Evolutionary conservation across 2,113 vertebrate genomes (phyloP).

Genomic region (Pangasianodon gigas): DNA sequence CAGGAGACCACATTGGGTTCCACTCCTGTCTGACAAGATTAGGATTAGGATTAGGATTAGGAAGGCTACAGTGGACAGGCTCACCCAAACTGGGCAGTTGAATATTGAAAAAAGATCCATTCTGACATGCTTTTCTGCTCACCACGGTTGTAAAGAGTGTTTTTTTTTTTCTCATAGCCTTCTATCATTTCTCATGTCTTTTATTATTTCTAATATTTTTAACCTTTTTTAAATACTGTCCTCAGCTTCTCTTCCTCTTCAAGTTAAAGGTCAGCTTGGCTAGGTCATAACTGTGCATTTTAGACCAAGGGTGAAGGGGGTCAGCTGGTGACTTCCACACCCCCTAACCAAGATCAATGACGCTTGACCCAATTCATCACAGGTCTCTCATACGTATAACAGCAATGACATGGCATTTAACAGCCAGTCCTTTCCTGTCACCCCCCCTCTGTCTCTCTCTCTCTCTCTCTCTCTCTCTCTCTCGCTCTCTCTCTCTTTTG

Average conservation of each 20-base stretch:
- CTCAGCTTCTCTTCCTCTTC: not conserved
- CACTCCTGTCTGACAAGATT: not conserved
- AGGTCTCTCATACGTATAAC: conserved; percentile 39
- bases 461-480: not conserved
- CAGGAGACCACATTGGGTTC: not conserved
- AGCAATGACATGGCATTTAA: conserved; percentile 44
- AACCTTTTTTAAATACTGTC: not conserved
- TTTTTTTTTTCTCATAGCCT: not conserved
- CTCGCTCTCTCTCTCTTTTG: not conserved
- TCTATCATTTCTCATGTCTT: not conserved
- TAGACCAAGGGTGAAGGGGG: conserved; percentile 51
- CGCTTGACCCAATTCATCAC: conserved; percentile 54
- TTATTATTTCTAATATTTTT: not conserved
- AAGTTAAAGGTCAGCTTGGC: conserved; percentile 7
- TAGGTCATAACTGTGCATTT: conserved; percentile 55
- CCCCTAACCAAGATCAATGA: conserved; percentile 50
- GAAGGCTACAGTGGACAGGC: too few relatives aligned
- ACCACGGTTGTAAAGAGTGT: not conserved
- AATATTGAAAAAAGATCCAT: not conserved
- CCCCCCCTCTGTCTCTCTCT: not conserved
- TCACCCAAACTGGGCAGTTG: too few relatives aligned
- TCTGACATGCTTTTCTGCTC: not conserved
- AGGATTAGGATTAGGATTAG: not conserved
- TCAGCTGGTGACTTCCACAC: conserved; percentile 56
- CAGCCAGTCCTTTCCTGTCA: conserved; percentile 1